Base-by-base conservation (phyloP, 2,888 invertebrate genomes). In the Eilema caniola region DNA sequence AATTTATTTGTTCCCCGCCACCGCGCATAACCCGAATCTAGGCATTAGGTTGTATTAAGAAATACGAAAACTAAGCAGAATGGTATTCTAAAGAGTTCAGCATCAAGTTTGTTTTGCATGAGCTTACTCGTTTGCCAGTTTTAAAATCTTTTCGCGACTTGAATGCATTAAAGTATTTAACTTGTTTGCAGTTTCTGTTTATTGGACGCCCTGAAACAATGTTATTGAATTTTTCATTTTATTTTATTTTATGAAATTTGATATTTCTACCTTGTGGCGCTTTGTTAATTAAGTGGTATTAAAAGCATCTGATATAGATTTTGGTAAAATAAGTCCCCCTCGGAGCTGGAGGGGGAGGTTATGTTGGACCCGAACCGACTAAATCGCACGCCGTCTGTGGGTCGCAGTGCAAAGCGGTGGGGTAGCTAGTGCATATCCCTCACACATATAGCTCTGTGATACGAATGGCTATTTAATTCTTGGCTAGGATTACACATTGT, bases 1-100 rank as follows among this genome's bases (percentile, higher is more conserved):
- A 41, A 10, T 41, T 41, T 53, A 10, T 8, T 53, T n/a, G 65
- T 69, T 41, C 5, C 14, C 72, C 90, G 90, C 90, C 80, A 67
- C 57, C 77, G 83, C 88, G 83, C 75, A 25, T 86, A 64, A 69
- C 72, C 83, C 86, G 74, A 73, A 75, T 76, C 78, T 68, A 81
- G 82, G 83, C 88, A 89, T 92, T 92, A 91, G 87, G 85, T 90
- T 89, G 92, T 95, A 94, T 95, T 95, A 94, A 95, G 94, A 93
- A 95, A 95, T 93, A 92, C 90, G 94, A 94, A 94, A 94, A 93
- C 93, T 94, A 92, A 94, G 93, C 93, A 91, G 88, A 93, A 94
- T 92, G 88, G 84, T 86, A 88, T 93, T 90, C 91, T 93, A 93
- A 95, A 93, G 93, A 94, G 92, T 91, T 90, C 84, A 92, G 90